phyloP scores from a whole-genome alignment of 2,797 vertebrate species.

The Carduelis carduelis region DNA sequence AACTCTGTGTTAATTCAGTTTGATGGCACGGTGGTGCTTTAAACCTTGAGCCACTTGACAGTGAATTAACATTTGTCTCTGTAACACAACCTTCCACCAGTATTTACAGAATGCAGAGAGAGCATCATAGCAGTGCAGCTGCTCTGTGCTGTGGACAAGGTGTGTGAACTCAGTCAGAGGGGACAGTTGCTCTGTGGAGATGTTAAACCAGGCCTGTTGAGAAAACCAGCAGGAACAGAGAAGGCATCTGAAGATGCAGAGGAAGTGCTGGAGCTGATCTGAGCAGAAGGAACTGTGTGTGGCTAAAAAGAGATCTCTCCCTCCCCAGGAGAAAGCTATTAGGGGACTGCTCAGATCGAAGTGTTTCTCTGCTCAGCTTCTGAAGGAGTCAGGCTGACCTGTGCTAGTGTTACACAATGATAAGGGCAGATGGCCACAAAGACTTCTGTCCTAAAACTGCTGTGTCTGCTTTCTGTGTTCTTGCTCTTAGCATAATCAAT shows the following conservation, averaged over 20 bases:
- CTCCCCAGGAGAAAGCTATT: conserved; percentile 9
- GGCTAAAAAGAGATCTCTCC: conserved; percentile 28
- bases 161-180: neutral
- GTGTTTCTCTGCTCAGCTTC: neutral
- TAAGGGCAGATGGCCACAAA: neutral
- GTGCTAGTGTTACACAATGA: neutral
- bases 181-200: neutral
- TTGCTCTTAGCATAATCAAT: conserved; percentile 24
- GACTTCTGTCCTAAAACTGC: neutral
- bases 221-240: neutral
- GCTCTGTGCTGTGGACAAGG: neutral
- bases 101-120: neutral
- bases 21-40: neutral
- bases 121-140: neutral
- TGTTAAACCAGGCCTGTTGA: neutral
- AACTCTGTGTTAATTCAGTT: neutral
- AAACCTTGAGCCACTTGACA: neutral
- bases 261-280: conserved; percentile 21
- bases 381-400: conserved; percentile 5
- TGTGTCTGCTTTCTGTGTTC: conserved; percentile 9
- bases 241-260: conserved; percentile 1
- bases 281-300: conserved; percentile 9
- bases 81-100: too few relatives aligned
- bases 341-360: neutral
- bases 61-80: neutral